phyloP scores from a whole-genome alignment of 2,888 invertebrate species.

The Ornithoptera priamus region DNA sequence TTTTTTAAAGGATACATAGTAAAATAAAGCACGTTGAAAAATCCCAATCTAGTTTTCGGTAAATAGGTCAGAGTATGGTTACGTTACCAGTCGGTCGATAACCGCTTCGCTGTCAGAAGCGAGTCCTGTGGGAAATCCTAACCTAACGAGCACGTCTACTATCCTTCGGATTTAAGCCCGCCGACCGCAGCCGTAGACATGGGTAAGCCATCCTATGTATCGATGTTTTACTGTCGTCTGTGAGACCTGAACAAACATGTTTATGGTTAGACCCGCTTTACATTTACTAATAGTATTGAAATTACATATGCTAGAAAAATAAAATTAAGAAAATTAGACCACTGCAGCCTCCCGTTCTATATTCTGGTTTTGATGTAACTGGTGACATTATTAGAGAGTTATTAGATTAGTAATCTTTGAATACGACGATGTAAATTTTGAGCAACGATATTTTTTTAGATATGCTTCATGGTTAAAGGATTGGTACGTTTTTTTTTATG shows the following conservation, averaged over 20 bases:
- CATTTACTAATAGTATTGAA: background rate
- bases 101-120: background rate
- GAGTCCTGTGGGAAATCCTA: slow-evolving; percentile 19
- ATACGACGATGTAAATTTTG: no score
- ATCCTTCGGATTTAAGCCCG: slow-evolving; percentile 12
- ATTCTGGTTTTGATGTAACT: no score
- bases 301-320: background rate
- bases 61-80: slow-evolving; percentile 5
- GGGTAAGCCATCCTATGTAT: background rate
- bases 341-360: no score
- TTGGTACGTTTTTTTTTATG: no score
- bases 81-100: slow-evolving; percentile 16
- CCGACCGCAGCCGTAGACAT: background rate
- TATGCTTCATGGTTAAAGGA: no score
- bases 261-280: background rate
- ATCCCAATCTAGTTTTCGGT: background rate
- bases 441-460: no score
- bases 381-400: no score
- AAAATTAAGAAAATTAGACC: no score
- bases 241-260: background rate
- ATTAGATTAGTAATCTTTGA: no score
- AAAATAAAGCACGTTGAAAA: background rate
- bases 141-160: slow-evolving; percentile 7
- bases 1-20: background rate
- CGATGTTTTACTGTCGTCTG: background rate